Conservation (phyloP, 1,140 invertebrate species). For the Himalopsyche phryganea region DNA sequence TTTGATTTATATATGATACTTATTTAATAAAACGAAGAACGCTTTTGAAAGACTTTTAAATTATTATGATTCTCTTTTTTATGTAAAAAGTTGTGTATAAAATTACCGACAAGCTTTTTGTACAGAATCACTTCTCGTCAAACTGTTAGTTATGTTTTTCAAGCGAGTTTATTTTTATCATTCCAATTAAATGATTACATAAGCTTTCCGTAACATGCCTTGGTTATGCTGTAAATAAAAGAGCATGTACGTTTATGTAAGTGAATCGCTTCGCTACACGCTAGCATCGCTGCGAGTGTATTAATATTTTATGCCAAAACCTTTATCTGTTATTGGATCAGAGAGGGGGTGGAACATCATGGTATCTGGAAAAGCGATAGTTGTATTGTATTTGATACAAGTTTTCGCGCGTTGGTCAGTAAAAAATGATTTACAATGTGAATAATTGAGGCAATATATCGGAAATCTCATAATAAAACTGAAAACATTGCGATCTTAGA, state of each 20-base stretch:
- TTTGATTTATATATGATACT: too few species aligned
- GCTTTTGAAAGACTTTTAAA: too few species aligned
- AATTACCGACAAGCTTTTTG: too few species aligned
- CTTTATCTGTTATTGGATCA: constrained; percentile 33
- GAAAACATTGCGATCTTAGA: neutral
- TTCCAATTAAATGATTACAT: constrained; percentile 19
- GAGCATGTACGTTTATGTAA: constrained; percentile 13
- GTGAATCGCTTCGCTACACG: constrained; percentile 25
- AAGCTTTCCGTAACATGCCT: constrained; percentile 13
- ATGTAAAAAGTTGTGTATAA: too few species aligned
- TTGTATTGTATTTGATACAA: neutral
- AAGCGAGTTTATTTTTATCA: neutral
- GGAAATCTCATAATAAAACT: neutral
- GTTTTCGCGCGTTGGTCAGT: constrained; percentile 2
- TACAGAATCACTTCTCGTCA: too few species aligned
- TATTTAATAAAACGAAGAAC: too few species aligned
- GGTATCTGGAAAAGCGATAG: constrained; percentile 7
- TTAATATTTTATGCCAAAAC: constrained; percentile 32
- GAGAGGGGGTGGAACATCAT: neutral
- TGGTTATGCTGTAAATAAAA: constrained; percentile 17
- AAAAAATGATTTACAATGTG: constrained; percentile 5
- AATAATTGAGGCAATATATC: constrained; percentile 22
- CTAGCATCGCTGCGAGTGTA: constrained; percentile 10
- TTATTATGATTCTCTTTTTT: too few species aligned
- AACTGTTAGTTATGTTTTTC: neutral